These are phyloP conservation scores for Ondatra zibethicus DNA, from an alignment of 2,113 vertebrate genomes.

Conservation along the genomic window DNA sequence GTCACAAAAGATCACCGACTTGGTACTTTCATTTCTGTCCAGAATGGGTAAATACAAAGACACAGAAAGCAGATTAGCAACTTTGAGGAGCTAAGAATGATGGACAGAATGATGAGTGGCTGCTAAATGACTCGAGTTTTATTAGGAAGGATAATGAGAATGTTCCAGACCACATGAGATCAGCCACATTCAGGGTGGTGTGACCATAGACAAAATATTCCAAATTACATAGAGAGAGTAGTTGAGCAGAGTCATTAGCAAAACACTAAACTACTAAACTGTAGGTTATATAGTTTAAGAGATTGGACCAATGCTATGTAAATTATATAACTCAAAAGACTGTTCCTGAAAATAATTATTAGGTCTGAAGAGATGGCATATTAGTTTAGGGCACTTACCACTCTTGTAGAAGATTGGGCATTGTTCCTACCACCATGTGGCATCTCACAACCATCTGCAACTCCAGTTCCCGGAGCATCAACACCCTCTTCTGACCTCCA, in stretches of 20 bases:
- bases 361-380: not conserved
- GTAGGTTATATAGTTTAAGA: not conserved
- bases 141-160: not conserved
- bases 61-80: not conserved
- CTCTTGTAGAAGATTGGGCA: not conserved
- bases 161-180: not conserved
- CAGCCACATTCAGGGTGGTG: not conserved
- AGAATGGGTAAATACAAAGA: conserved; percentile 21
- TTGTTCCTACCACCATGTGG: not conserved
- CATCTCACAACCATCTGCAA: not conserved
- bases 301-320: not conserved
- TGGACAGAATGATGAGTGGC: not conserved
- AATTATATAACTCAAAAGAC: not conserved
- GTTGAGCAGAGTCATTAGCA: not conserved
- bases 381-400: not conserved
- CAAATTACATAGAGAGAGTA: not conserved
- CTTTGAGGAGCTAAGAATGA: not conserved
- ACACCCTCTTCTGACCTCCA: not conserved
- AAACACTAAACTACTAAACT: not conserved
- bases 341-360: conserved; percentile 17
- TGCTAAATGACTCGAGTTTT: not conserved
- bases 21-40: not conserved
- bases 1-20: not conserved
- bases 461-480: not conserved
- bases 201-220: not conserved